A percentile compares a stretch with the other conserved stretches of the same genome.
Conservation (phyloP, 1,140 invertebrate genomes). For the Megalonaias nervosa region DNA sequence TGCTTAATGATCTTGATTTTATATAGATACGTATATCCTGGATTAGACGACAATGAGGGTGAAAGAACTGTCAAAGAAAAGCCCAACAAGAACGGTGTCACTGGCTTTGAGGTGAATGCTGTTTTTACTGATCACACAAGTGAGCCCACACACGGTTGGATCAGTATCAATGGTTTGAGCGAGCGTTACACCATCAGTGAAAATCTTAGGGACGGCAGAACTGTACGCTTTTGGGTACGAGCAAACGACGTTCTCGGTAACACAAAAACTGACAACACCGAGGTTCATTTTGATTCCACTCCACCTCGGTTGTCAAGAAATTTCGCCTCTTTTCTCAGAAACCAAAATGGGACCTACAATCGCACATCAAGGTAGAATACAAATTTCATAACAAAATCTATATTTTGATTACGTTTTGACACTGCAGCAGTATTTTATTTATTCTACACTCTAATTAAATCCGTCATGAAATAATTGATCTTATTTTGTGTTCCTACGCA, state of each 20-base stretch:
- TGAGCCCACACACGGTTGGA: not conserved
- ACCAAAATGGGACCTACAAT: no score
- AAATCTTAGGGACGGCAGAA: conserved; percentile 4
- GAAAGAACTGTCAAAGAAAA: conserved; percentile 9
- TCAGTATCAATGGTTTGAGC: not conserved
- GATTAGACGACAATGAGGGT: conserved; percentile 21
- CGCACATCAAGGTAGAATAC: conserved; percentile 18
- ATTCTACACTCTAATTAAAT: no score
- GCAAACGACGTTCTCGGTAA: conserved; percentile 29
- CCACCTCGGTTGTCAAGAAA: conserved; percentile 6
- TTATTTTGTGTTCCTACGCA: no score
- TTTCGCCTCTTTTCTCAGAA: not conserved
- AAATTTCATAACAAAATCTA: no score
- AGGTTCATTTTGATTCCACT: conserved; percentile 23
- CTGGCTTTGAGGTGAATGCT: conserved; percentile 13
- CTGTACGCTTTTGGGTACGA: conserved; percentile 21
- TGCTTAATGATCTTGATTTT: no score
- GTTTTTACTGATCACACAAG: no score
- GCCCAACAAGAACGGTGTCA: conserved; percentile 21
- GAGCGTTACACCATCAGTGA: conserved; percentile 4
- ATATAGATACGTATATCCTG: conserved; percentile 7
- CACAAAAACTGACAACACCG: conserved; percentile 11
- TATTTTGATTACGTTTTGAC: no score
- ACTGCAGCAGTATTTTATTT: no score
- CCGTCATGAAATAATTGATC: no score